Conservation (phyloP, 2,888 invertebrate genomes). For the Lasioglossum marginatum region DNA sequence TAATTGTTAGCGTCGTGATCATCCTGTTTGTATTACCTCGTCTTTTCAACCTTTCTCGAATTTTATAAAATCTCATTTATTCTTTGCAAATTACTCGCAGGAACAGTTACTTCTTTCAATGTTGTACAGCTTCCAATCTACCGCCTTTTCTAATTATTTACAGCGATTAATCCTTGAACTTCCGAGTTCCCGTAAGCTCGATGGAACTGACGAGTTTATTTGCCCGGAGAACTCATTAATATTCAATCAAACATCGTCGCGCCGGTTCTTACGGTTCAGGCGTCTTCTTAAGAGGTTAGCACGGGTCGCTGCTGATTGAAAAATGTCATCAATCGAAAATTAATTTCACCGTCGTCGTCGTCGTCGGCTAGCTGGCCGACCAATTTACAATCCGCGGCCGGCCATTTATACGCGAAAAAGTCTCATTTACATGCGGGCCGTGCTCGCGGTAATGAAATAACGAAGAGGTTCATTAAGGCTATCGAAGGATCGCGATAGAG, state of each 20-base stretch:
- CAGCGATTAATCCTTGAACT: background rate
- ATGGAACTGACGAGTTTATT: background rate
- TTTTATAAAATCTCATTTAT: background rate
- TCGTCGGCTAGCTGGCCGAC: background rate
- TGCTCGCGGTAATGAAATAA: conserved; percentile 4
- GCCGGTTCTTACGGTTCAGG: background rate
- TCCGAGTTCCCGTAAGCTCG: background rate
- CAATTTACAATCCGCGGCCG: conserved; percentile 1
- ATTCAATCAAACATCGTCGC: background rate
- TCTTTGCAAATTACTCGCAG: background rate
- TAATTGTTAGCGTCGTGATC: background rate
- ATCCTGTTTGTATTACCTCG: background rate
- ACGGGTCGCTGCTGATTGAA: background rate
- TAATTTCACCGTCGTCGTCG: background rate
- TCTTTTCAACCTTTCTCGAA: background rate
- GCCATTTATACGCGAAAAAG: background rate
- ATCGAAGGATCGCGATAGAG: conserved; percentile 34
- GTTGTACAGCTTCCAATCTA: background rate
- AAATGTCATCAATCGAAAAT: conserved; percentile 14
- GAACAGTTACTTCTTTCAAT: background rate
- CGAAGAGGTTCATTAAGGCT: conserved; percentile 36
- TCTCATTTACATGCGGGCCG: conserved; percentile 13
- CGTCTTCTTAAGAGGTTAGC: background rate
- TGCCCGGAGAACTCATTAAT: background rate
- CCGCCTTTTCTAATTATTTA: background rate